Conservation (phyloP, 2,113 vertebrate species). For the Ondatra zibethicus region DNA sequence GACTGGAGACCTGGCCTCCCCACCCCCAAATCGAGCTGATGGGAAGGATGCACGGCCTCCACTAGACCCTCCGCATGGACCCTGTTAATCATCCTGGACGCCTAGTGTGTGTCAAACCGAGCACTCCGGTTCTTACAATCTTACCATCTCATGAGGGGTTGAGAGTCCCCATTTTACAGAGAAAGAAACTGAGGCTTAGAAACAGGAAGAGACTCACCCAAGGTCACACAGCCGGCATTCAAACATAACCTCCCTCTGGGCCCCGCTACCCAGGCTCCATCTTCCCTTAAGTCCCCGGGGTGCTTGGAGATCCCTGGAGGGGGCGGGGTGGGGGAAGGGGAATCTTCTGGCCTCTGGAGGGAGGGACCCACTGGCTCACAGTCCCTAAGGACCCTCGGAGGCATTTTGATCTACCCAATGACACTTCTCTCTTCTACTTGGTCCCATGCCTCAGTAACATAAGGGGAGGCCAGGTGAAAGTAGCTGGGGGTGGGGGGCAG, state of each 20-base stretch:
- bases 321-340: conserved; percentile 56
- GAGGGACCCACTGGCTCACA: not conserved
- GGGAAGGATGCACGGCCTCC: not conserved
- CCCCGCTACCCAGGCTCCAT: conserved; percentile 14
- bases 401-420: not conserved
- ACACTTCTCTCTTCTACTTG: conserved; percentile 35
- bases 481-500: not conserved
- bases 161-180: conserved; percentile 58
- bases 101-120: conserved; percentile 52
- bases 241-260: not conserved
- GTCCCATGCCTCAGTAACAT: not conserved
- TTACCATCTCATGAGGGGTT: not conserved
- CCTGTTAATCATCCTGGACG: not conserved
- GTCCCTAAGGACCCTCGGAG: not conserved
- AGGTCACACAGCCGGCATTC: conserved; percentile 73
- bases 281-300: conserved; percentile 55
- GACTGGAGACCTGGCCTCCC: conserved; percentile 49
- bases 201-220: conserved; percentile 72
- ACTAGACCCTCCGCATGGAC: not conserved
- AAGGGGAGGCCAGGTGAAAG: not conserved
- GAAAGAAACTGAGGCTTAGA: conserved; percentile 61
- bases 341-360: not conserved
- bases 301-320: conserved; percentile 67
- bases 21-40: conserved; percentile 1
- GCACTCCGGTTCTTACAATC: conserved; percentile 34